Base-by-base conservation (phyloP, 2,113 vertebrate genomes). In the Marmota monax region DNA sequence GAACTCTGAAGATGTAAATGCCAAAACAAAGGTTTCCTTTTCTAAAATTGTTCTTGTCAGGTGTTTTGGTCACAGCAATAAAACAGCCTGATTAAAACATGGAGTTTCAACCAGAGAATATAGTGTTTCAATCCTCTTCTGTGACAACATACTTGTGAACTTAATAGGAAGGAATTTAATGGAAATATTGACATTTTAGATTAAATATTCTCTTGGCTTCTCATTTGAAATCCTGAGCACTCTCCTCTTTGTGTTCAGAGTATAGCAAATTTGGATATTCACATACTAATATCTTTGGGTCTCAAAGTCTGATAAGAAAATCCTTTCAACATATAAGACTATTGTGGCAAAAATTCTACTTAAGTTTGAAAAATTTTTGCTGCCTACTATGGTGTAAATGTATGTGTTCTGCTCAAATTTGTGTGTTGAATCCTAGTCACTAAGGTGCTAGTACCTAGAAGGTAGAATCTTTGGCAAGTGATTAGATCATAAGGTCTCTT, bases 181-280 rank as follows among this genome's bases (percentile, higher is more conserved):
- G 23, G 29, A 14, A 17, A 94, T 51, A 94, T 58, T 4, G 32
- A 70, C 17, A 42, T 56, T 69, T 94, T 85, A 80, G n/a, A 58
- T 85, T 58, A 70, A 76, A 34, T 48, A 20, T 51, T 73, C 6
- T 79, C 23, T 11, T 87, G 7, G 5, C 42, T 32, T 86, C 29
- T 93, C 53, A 84, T 42, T 92, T 77, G 53, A 94, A 94, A 74
- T 96, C 48, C 16, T 69, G 14, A 94, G 22, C 32, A 67, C 25
- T 69, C 3, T 9, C 17, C 23, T 69, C 90, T 22, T 84, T 70
- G 73, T 10, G 88, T 23, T 56, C 78, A 74, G 45, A 63, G 69
- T 69, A 34, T 29, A 61, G 25, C 22, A 61, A 78, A 79, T 78
- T 84, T 84, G 29, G 39, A 69, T 88, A 84, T 42, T 79, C 20